phyloP scores from a whole-genome alignment of 2,113 vertebrate genomes.

The Nothocercus nigrocapillus region DNA sequence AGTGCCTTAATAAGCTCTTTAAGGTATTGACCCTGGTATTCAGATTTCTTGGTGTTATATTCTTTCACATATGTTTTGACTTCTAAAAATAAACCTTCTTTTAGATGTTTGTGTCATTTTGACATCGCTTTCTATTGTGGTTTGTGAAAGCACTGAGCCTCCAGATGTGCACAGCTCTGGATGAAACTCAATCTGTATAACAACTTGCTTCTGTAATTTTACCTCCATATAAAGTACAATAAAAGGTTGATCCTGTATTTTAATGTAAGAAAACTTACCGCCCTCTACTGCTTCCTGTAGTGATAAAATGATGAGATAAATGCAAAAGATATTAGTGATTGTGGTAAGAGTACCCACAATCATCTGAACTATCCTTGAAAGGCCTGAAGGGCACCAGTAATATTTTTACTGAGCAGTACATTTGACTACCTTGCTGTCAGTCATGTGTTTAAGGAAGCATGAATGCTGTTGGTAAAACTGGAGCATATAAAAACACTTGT shows the following conservation, averaged over 20 bases:
- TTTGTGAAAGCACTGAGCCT: not conserved
- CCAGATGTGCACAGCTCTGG: not conserved
- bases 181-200: not conserved
- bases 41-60: not conserved
- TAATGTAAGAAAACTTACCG: not conserved
- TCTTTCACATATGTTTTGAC: not conserved
- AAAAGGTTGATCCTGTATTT: not conserved
- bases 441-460: not conserved
- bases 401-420: not conserved
- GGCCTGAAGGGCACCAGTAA: not conserved
- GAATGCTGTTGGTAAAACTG: not conserved
- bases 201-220: not conserved
- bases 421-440: not conserved
- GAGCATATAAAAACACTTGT: not conserved
- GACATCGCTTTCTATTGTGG: not conserved
- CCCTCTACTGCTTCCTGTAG: not conserved
- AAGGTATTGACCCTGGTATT: not conserved
- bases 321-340: not conserved
- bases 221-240: fast-evolving
- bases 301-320: not conserved
- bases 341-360: not conserved
- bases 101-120: not conserved
- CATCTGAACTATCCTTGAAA: not conserved
- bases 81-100: not conserved
- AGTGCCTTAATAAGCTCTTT: not conserved